These are phyloP conservation scores for Emydura subglobosa DNA, from an alignment of 2,113 vertebrate genomes.

Conservation along the genomic window DNA sequence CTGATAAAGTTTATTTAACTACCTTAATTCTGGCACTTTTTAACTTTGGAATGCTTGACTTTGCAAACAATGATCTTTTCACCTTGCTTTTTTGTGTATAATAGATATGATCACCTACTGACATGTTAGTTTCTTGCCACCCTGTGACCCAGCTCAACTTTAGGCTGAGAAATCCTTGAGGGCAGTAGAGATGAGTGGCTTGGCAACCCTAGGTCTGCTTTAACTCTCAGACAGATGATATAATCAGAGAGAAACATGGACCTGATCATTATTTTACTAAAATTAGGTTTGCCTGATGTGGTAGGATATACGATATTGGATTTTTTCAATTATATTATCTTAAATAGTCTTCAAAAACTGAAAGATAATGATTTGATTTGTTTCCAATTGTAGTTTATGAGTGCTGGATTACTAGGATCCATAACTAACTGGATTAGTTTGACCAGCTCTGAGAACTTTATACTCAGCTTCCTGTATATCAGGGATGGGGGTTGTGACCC, in stretches of 20 bases:
- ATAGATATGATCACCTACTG: not conserved
- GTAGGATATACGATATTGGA: too few relatives aligned
- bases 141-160: not conserved
- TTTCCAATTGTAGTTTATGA: not conserved
- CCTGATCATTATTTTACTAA: not conserved
- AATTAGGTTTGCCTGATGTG: not conserved
- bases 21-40: too few relatives aligned
- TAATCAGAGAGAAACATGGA: not conserved
- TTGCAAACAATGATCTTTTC: too few relatives aligned
- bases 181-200: not conserved
- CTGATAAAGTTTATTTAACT: too few relatives aligned
- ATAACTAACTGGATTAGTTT: not conserved
- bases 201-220: not conserved
- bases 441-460: not conserved
- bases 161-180: not conserved
- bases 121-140: not conserved
- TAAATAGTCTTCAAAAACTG: too few relatives aligned
- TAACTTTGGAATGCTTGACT: too few relatives aligned
- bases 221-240: not conserved
- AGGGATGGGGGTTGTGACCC: too few relatives aligned
- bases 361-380: not conserved
- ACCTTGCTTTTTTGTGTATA: not conserved
- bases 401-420: not conserved
- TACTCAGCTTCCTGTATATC: not conserved
- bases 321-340: not conserved